These are phyloP conservation scores for Choreutis nemorana DNA, from an alignment of 2,888 invertebrate species.

Conservation along the genomic window DNA sequence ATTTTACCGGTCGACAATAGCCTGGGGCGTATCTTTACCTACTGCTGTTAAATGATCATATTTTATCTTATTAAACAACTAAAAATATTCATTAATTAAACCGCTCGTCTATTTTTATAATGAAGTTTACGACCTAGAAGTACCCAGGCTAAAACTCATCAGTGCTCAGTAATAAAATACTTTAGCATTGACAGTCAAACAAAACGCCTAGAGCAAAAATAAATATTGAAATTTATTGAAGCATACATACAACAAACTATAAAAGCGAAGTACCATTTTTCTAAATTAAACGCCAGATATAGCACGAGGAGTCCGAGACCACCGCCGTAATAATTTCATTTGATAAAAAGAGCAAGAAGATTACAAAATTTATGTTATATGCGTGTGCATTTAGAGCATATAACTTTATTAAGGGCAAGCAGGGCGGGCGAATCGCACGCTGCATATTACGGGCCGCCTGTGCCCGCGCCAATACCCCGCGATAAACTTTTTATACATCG, in stretches of 20 bases:
- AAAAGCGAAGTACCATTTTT: conserved; percentile 40
- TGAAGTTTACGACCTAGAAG: no score
- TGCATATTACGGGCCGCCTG: conserved; percentile 30
- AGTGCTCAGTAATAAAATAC: conserved; percentile 13
- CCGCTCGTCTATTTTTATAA: no score
- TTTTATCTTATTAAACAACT: no score
- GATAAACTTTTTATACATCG: conserved; percentile 54
- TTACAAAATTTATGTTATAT: conserved; percentile 58
- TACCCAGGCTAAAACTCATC: no score
- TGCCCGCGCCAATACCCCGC: conserved; percentile 35
- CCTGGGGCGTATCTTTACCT: conserved; percentile 25
- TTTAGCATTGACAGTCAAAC: conserved; percentile 19
- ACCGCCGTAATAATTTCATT: conserved; percentile 56
- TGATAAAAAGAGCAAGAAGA: conserved; percentile 52
- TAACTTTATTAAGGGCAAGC: conserved; percentile 61
- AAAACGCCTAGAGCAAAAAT: conserved; percentile 40
- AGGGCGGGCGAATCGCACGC: conserved; percentile 42
- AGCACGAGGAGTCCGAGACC: conserved; percentile 38
- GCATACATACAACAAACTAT: conserved; percentile 25
- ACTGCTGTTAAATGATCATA: no score
- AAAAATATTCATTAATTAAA: no score
- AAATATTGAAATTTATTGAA: conserved; percentile 30
- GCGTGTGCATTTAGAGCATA: conserved; percentile 62
- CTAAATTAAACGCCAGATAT: conserved; percentile 51
- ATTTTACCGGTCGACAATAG: conserved; percentile 20